These are phyloP conservation scores for Zapus hudsonius DNA, from an alignment of 2,113 vertebrate genomes.

Conservation along the genomic window DNA sequence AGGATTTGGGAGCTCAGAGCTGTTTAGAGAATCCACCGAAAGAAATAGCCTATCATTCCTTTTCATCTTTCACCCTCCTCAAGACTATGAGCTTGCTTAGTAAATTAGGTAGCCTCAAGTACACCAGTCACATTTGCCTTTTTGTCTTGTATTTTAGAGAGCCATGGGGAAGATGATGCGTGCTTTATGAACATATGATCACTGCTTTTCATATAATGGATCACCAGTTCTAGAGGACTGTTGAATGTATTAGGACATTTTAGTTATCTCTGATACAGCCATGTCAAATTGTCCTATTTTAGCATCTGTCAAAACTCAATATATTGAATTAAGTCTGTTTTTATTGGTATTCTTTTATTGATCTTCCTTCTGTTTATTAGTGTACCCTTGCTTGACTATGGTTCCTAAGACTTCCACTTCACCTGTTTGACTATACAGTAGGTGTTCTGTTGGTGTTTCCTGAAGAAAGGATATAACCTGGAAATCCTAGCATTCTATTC, in stretches of 20 bases:
- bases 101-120: slow-evolving; percentile 12
- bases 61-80: slow-evolving; percentile 20
- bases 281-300: slow-evolving; percentile 16
- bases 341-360: slow-evolving; percentile 35
- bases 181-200: background rate
- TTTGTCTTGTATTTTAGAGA: slow-evolving; percentile 50
- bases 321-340: slow-evolving; percentile 11
- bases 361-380: slow-evolving; percentile 42
- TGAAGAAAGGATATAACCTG: background rate
- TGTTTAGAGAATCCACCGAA: background rate
- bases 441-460: slow-evolving; percentile 29
- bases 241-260: slow-evolving; percentile 36
- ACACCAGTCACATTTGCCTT: slow-evolving; percentile 28
- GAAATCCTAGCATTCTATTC: slow-evolving; percentile 3
- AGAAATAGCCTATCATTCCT: slow-evolving; percentile 6
- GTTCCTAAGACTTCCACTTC: slow-evolving; percentile 36
- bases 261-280: background rate
- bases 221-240: slow-evolving; percentile 29
- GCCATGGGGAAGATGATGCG: background rate
- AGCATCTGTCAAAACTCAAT: background rate
- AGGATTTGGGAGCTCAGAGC: background rate
- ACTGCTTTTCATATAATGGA: slow-evolving; percentile 2
- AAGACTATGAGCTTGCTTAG: background rate
- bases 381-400: slow-evolving; percentile 21
- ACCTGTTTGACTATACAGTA: background rate